Percentiles rank a stretch among this genome's conserved stretches.
Evolutionary conservation across 2,113 vertebrate genomes (phyloP).

Genomic region (Vanacampus margaritifer): DNA sequence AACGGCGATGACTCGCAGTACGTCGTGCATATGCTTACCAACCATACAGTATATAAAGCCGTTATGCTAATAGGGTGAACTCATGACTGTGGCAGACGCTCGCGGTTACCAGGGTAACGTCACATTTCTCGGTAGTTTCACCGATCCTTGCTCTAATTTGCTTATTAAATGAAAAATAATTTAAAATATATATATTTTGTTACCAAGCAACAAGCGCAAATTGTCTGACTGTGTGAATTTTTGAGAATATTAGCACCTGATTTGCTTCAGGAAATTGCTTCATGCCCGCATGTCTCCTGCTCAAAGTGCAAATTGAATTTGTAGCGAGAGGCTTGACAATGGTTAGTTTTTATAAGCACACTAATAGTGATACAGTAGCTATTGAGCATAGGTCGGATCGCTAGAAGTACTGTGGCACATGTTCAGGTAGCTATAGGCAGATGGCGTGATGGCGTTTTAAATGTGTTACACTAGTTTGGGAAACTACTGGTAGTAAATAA

Average conservation of each 20-base stretch:
- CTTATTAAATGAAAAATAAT: neutral
- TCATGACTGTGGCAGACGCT: neutral
- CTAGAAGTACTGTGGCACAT: neutral
- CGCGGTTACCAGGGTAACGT: neutral
- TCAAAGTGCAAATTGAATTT: slow-evolving; percentile 34
- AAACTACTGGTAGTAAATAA: no score
- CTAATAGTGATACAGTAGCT: neutral
- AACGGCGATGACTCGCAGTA: no score
- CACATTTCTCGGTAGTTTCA: neutral
- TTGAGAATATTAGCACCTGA: slow-evolving; percentile 45
- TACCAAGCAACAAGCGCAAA: slow-evolving; percentile 50
- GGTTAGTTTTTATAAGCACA: neutral
- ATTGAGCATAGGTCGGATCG: neutral
- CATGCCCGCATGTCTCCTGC: slow-evolving; percentile 31
- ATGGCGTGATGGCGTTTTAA: neutral
- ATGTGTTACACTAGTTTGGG: no score
- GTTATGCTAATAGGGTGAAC: no score
- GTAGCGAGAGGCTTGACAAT: slow-evolving; percentile 23
- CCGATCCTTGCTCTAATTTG: neutral
- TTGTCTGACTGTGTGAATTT: slow-evolving; percentile 37
- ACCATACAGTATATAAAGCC: neutral
- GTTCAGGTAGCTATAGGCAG: neutral
- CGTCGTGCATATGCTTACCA: neutral
- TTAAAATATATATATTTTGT: slow-evolving; percentile 23
- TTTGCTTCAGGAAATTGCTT: slow-evolving; percentile 55